A percentile compares a stretch with the other conserved stretches of the same genome.
phyloP scores from a whole-genome alignment of 2,888 invertebrate species.

The Pteria penguin region DNA sequence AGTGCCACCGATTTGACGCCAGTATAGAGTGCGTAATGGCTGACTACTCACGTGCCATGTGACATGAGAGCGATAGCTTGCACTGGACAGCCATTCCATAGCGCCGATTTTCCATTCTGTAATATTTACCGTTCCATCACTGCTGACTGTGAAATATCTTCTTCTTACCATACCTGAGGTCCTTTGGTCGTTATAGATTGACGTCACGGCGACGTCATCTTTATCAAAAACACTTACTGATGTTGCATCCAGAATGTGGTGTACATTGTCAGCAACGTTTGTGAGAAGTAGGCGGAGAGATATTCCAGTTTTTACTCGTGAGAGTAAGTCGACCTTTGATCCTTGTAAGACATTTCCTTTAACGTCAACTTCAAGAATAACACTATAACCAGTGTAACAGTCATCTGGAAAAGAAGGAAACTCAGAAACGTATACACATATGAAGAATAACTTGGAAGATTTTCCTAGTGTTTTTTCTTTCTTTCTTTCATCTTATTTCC shows the following conservation, averaged over 20 bases:
- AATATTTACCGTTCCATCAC: neutral
- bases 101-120: neutral
- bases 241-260: neutral
- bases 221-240: no score
- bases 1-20: no score
- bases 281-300: neutral
- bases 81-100: neutral
- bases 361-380: neutral
- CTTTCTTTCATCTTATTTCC: no score
- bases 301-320: neutral
- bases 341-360: neutral
- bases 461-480: no score
- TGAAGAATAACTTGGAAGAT: no score
- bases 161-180: no score
- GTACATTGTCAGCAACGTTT: neutral
- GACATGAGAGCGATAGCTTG: neutral
- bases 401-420: no score
- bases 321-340: neutral
- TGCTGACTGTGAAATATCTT: neutral
- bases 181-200: no score
- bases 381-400: neutral
- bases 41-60: neutral
- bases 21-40: neutral
- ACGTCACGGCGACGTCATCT: no score
- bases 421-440: no score